Conservation (phyloP, 2,888 invertebrate genomes). For the Cantharis rustica region DNA sequence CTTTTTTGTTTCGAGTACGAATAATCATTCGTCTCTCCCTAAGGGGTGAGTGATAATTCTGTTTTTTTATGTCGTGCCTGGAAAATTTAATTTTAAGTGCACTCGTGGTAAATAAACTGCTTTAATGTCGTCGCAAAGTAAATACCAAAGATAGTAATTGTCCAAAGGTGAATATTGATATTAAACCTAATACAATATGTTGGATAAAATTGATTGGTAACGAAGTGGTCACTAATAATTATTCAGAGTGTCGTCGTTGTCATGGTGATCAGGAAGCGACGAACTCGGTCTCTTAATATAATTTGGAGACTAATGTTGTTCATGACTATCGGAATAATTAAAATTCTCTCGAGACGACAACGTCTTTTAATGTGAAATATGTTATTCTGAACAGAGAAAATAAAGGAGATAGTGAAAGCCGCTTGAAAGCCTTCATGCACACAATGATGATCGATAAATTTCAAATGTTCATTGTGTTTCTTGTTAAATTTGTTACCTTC, state of each 20-base stretch:
- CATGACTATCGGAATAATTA: slow-evolving; percentile 7
- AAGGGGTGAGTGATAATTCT: neutral
- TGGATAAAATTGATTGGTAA: slow-evolving; percentile 18
- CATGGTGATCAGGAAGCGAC: slow-evolving; percentile 7
- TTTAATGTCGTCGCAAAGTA: neutral
- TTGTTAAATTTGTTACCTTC: neutral
- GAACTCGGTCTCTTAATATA: neutral
- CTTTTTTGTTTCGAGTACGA: too few relatives aligned
- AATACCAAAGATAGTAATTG: neutral
- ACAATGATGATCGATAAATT: neutral
- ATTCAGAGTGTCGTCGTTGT: slow-evolving; percentile 1
- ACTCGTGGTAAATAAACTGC: neutral
- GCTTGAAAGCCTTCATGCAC: neutral
- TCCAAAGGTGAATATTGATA: neutral
- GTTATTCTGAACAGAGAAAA: neutral
- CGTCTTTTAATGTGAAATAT: neutral
- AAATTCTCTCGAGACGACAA: neutral
- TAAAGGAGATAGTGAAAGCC: neutral
- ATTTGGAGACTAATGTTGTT: slow-evolving; percentile 1
- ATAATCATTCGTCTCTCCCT: too few relatives aligned
- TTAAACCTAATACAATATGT: neutral
- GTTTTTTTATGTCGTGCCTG: neutral
- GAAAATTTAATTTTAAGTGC: neutral
- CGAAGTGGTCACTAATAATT: slow-evolving; percentile 6
- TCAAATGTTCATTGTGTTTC: neutral